A percentile compares a stretch with the other conserved stretches of the same genome.
These are phyloP conservation scores for Scylla paramamosain DNA, from an alignment of 1,140 invertebrate genomes.

Conservation along the genomic window DNA sequence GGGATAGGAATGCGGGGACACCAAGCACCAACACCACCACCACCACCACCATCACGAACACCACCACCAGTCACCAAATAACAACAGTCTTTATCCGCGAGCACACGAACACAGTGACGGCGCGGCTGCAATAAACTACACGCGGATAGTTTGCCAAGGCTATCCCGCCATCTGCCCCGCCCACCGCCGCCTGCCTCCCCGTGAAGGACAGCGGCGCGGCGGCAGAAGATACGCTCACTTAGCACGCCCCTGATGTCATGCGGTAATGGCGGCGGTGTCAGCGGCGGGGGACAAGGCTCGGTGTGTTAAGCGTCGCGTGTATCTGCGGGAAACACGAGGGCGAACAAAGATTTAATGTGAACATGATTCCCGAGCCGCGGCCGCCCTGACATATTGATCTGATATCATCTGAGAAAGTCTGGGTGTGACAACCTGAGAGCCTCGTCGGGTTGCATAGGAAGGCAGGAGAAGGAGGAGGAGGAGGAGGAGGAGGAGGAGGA, in stretches of 20 bases:
- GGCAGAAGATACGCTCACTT: background rate
- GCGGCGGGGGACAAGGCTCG: background rate
- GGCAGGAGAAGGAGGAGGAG: background rate
- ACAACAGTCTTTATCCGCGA: background rate
- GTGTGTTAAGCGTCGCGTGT: background rate
- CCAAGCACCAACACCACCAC: no score
- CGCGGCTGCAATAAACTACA: background rate
- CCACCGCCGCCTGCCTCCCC: background rate
- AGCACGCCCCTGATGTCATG: background rate
- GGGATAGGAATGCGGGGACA: no score
- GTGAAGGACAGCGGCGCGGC: background rate
- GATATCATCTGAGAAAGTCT: background rate
- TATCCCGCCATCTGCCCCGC: slow-evolving; percentile 8
- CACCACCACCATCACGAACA: no score
- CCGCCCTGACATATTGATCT: background rate
- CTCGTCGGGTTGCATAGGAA: background rate
- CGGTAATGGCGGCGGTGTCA: background rate
- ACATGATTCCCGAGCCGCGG: background rate
- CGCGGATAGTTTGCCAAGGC: background rate
- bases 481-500: no score
- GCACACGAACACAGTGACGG: background rate
- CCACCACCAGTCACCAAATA: background rate
- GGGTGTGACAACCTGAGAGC: background rate
- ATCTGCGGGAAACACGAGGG: background rate
- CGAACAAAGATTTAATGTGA: background rate